phyloP scores from a whole-genome alignment of 1,140 invertebrate genomes.

The Dinoponera quadriceps region DNA sequence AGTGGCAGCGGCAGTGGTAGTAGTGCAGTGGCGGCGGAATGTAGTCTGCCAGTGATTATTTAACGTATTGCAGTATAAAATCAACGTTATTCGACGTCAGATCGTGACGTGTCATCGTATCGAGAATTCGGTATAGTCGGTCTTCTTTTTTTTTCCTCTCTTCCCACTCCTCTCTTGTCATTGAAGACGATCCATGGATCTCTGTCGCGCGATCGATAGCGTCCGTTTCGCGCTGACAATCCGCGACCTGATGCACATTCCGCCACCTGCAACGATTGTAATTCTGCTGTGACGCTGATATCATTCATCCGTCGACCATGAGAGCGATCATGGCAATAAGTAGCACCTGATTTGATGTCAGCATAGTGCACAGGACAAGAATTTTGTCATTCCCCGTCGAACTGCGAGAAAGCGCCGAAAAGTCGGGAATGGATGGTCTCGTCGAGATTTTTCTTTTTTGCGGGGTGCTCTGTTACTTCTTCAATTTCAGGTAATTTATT shows the following conservation, averaged over 20 bases:
- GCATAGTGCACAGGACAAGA: background rate
- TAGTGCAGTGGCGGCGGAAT: background rate
- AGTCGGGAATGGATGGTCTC: constrained; percentile 80
- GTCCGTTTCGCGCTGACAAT: background rate
- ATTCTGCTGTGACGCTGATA: background rate
- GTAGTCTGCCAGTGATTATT: constrained; percentile 41
- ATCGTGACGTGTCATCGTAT: background rate
- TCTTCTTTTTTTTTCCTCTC: background rate
- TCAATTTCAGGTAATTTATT: constrained; percentile 81
- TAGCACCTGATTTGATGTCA: constrained; percentile 3
- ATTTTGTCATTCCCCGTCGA: background rate
- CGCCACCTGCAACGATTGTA: background rate
- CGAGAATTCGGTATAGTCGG: background rate
- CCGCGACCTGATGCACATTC: background rate
- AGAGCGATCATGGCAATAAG: constrained; percentile 37
- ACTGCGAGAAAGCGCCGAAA: background rate
- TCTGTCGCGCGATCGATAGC: constrained; percentile 4
- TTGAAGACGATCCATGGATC: constrained; percentile 51
- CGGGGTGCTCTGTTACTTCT: constrained; percentile 83
- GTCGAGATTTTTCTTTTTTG: constrained; percentile 83
- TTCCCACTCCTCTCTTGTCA: background rate
- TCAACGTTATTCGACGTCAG: constrained; percentile 31
- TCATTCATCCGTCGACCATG: constrained; percentile 12
- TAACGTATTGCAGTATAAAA: constrained; percentile 67
- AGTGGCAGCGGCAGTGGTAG: background rate